Percentiles rank a stretch among this genome's conserved stretches.
These are phyloP conservation scores for Tinea pellionella DNA, from an alignment of 2,888 invertebrate genomes.

Conservation along the genomic window DNA sequence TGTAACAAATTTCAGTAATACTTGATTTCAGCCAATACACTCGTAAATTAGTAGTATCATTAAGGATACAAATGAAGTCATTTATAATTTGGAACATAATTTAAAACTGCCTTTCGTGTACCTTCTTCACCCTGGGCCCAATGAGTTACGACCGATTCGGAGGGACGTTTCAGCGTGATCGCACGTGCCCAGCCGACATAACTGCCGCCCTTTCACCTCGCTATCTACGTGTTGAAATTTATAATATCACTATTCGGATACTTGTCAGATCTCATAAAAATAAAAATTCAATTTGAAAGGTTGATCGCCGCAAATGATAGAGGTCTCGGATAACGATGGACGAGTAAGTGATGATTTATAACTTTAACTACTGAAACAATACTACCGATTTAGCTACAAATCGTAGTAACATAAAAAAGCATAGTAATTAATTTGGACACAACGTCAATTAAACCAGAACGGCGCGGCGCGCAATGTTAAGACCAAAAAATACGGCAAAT, in stretches of 20 bases:
- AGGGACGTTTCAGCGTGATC: constrained; percentile 14
- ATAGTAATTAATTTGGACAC: no score
- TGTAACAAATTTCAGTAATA: neutral
- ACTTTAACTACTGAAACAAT: no score
- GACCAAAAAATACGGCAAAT: neutral
- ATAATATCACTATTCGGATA: constrained; percentile 21
- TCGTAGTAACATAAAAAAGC: no score
- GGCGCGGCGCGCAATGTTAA: no score
- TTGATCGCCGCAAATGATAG: neutral
- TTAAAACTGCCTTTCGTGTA: neutral
- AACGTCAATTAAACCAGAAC: no score
- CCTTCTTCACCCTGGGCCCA: neutral
- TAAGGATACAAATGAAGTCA: neutral
- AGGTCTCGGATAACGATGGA: no score
- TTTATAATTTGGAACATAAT: neutral
- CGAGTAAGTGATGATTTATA: no score
- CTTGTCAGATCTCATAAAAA: neutral
- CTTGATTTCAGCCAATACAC: neutral
- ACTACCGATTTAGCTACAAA: no score
- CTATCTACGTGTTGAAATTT: constrained; percentile 30
- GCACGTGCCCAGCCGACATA: constrained; percentile 14
- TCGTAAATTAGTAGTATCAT: neutral
- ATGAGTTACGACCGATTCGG: constrained; percentile 7
- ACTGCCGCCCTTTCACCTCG: constrained; percentile 21
- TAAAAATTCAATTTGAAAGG: neutral